Evolutionary conservation across 1,140 invertebrate species (phyloP), one percentile per base, ranked within the genome.

Genomic region (Augochlora pura): DNA sequence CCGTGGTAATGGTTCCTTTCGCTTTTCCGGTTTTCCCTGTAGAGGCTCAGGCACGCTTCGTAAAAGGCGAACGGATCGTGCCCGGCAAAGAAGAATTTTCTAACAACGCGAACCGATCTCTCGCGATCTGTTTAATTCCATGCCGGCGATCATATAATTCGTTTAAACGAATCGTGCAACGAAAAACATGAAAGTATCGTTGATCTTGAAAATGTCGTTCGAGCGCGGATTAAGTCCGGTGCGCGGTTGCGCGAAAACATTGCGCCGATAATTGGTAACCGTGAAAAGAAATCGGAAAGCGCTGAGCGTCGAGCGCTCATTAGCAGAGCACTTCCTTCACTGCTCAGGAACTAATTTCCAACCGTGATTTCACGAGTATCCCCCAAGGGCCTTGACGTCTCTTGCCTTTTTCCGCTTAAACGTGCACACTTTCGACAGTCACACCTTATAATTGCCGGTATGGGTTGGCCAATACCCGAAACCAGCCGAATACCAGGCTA

Each of bases 1-100:
- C 54, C 52, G 64, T 70, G 49, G 62, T 66, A 65, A 27, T 52
- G 65, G 83, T 84, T 85, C 82, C 83, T 77, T 71, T 84, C 72
- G 83, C 66, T 84, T 85, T 85, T 85, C 83, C 83, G 83, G 77
- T 85, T 79, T 72, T 74, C 70, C 62, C 63, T 27, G 76, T 49
- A 59, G 25, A 74, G 62, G 38, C 72, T 66, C 60, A n/a, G n/a
- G 70, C 25, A 18, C 18, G 8, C 9, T 57, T 79, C 77, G 14
- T 79, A 79, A 74, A 79, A 79, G 77, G 77, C 32, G 21, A 79
- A 65, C 38, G 23, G 39, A 27, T n/a, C 63, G 62, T 8, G 18
- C 6, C 12, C 7, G 16, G 39, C 63, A 9, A 12, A 42, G 52
- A 66, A 74, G 52, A 57, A 74, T 79, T 79, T 65, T 66, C 77